phyloP scores from a whole-genome alignment of 1,140 invertebrate species.

The Temnothorax curvispinosus region DNA sequence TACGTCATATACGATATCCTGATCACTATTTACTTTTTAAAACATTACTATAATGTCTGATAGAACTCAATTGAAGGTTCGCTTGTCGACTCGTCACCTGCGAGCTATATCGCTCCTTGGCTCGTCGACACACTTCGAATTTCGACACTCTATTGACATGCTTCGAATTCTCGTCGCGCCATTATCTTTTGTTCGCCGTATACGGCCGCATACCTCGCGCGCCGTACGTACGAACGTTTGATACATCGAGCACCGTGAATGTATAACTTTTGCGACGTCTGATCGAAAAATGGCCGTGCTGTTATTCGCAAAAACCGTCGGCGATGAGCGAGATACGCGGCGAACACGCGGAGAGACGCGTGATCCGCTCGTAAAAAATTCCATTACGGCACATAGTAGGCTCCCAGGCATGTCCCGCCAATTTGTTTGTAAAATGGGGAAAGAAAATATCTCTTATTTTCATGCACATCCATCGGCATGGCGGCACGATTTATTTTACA shows the following conservation, averaged over 20 bases:
- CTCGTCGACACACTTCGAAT: constrained; percentile 23
- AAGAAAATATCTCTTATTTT: constrained; percentile 55
- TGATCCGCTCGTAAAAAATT: constrained; percentile 51
- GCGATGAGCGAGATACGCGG: neutral
- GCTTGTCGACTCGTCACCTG: neutral
- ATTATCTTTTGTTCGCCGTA: constrained; percentile 36
- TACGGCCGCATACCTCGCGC: constrained; percentile 19
- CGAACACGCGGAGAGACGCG: neutral
- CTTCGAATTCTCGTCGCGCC: constrained; percentile 34
- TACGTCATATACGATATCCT: too few relatives aligned
- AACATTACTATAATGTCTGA: neutral
- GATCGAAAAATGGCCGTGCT: constrained; percentile 17
- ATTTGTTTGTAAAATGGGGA: constrained; percentile 40
- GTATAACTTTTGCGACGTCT: neutral
- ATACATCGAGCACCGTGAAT: neutral
- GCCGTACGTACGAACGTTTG: neutral
- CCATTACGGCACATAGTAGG: constrained; percentile 23
- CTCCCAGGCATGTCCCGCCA: neutral
- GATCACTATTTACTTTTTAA: neutral
- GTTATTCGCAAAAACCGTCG: constrained; percentile 24
- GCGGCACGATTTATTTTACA: constrained; percentile 41
- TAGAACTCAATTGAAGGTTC: neutral
- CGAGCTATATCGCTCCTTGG: constrained; percentile 6
- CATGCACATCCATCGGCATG: neutral
- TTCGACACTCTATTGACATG: constrained; percentile 16